Evolutionary conservation across 2,888 invertebrate species (phyloP).

Genomic region (Barypeithes pellucidus): DNA sequence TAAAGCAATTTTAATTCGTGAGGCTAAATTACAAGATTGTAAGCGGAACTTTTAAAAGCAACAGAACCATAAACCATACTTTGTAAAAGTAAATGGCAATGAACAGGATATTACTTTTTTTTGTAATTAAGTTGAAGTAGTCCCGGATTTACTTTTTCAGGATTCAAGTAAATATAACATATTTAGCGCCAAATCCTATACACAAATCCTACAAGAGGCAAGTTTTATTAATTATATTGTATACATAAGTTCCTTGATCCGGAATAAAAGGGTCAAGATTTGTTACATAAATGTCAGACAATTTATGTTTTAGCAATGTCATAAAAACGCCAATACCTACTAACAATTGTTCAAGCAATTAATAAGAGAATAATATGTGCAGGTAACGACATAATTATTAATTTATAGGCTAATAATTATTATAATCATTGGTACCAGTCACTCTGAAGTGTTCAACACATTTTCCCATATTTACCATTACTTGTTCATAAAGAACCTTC

Average conservation of each 20-base stretch:
- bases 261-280: background rate
- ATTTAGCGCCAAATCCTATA: no score
- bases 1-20: conserved; percentile 6
- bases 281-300: conserved; percentile 3
- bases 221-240: background rate
- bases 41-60: conserved; percentile 2
- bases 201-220: background rate
- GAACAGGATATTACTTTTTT: background rate
- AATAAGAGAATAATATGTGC: background rate
- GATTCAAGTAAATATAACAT: background rate
- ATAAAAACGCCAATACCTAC: background rate
- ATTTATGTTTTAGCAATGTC: background rate
- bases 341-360: background rate
- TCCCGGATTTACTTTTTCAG: background rate
- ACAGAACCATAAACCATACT: background rate
- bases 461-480: conserved; percentile 16
- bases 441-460: background rate
- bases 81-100: conserved; percentile 14
- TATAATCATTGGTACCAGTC: conserved; percentile 11
- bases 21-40: background rate
- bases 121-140: background rate
- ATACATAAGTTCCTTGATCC: background rate
- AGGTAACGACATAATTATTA: background rate
- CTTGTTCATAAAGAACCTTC: conserved; percentile 10
- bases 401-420: background rate